Evolutionary conservation across 2,797 vertebrate genomes (phyloP).

Genomic region (Propithecus perrieri): DNA sequence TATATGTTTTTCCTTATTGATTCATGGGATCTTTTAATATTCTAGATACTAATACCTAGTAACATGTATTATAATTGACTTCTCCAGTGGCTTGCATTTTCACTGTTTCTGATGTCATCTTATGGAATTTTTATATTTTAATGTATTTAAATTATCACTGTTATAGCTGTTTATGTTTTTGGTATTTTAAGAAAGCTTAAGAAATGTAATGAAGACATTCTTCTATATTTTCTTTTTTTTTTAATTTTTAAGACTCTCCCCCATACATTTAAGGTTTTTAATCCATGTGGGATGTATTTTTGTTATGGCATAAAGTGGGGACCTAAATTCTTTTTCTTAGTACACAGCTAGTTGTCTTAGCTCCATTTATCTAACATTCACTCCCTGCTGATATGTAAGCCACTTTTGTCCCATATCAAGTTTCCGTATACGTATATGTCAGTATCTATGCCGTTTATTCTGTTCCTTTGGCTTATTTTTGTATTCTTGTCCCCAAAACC

Average conservation of each 20-base stretch:
- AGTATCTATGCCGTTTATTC: neutral
- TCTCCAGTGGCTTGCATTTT: conserved; percentile 22
- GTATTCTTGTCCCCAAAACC: neutral
- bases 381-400: neutral
- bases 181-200: neutral
- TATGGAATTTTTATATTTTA: conserved; percentile 36
- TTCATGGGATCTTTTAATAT: neutral
- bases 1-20: neutral
- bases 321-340: neutral
- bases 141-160: conserved; percentile 15
- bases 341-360: neutral
- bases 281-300: neutral
- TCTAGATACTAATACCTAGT: neutral
- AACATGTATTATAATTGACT: conserved; percentile 23
- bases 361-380: neutral
- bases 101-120: neutral
- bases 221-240: neutral
- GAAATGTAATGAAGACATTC: conserved; percentile 11
- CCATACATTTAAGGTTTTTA: neutral
- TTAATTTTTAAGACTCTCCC: conserved; percentile 9
- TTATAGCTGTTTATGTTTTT: neutral
- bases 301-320: neutral
- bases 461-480: conserved; percentile 4
- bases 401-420: neutral
- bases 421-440: neutral